These are phyloP conservation scores for Lycodopsis pacificus DNA, from an alignment of 2,797 vertebrate genomes.

Conservation along the genomic window DNA sequence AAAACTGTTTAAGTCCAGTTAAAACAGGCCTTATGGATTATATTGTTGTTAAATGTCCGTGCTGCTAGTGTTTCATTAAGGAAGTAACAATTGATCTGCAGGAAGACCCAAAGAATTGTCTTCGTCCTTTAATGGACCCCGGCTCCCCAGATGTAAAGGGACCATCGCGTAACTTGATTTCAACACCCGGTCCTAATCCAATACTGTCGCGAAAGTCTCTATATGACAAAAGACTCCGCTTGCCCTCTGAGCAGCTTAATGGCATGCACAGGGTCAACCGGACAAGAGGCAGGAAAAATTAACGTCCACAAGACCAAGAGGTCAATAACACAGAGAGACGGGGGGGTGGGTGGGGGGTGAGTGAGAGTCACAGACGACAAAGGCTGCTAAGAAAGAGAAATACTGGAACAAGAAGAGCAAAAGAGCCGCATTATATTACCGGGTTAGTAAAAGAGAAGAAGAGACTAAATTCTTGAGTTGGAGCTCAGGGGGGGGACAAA, in stretches of 20 bases:
- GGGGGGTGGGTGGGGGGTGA: constrained; percentile 29
- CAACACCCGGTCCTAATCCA: constrained; percentile 87
- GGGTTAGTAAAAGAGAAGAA: constrained; percentile 54
- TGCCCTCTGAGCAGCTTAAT: constrained; percentile 83
- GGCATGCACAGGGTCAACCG: constrained; percentile 85
- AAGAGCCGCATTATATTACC: constrained; percentile 43
- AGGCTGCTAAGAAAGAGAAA: constrained; percentile 40
- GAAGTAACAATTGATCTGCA: constrained; percentile 87
- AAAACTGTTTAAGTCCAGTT: constrained; percentile 70
- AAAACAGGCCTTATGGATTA: constrained; percentile 73
- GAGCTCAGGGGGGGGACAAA: constrained; percentile 32
- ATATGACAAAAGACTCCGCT: constrained; percentile 85
- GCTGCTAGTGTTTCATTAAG: constrained; percentile 84
- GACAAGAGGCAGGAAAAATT: constrained; percentile 84
- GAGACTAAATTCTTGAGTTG: constrained; percentile 63
- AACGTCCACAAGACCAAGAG: constrained; percentile 79
- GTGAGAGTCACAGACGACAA: constrained; percentile 30
- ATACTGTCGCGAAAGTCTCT: constrained; percentile 83
- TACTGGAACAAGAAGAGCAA: constrained; percentile 35
- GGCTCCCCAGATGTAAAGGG: constrained; percentile 88
- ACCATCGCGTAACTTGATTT: constrained; percentile 86
- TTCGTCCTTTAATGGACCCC: constrained; percentile 85
- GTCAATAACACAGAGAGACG: constrained; percentile 73
- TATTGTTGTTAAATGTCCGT: constrained; percentile 74
- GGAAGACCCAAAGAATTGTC: constrained; percentile 86